Evolutionary conservation across 2,113 vertebrate species (phyloP), one percentile per base, ranked within the genome.

Genomic region (Muscicapa adusta): DNA sequence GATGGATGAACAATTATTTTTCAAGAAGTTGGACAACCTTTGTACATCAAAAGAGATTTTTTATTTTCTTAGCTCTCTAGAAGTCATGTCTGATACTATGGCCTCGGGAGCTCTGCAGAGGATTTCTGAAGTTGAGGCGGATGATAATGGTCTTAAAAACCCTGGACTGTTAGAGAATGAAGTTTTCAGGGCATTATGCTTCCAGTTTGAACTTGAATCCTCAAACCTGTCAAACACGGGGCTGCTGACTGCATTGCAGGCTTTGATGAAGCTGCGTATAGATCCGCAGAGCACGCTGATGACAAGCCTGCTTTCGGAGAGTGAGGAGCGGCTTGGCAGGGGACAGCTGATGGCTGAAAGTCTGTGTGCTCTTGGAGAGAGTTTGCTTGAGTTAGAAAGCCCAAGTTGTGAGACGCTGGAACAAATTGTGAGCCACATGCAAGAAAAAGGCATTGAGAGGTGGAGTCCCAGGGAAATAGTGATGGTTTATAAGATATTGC

Each of bases 51-150:
- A 93, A 51, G 98, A 99, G 58, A 97, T 99, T 56, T 95, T 99
- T 58, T 66, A 80, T 19, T 97, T 98, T 53, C 31, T 99, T 66
- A 88, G 71, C 40, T 96, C 98, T 0, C 40, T 97, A 65, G 95
- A 96, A 38, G 58, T 89, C 12, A 71, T 99, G 89, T 98, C 98
- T 3, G 98, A 98, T 67, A 87, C 74, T 38, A 96, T 98, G 97
- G 98, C 98, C 3, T 98, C 98, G 1, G 96, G 96, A 34, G 98
- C 97, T 13, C 96, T 99, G 31, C 98, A 98, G 62, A 97, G 97
- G n/a, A 97, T 99, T 72, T 98, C 98, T 38, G 98, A 99, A 80
- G 42, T 99, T 80, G 98, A 98, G 82, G 93, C 85, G 38, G 97
- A 94, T 24, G 95, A 83, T 1, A 25, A 5, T 4, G 81, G 89